Evolutionary conservation across 2,797 vertebrate species (phyloP).

Genomic region (Tenualosa thibaudeaui): DNA sequence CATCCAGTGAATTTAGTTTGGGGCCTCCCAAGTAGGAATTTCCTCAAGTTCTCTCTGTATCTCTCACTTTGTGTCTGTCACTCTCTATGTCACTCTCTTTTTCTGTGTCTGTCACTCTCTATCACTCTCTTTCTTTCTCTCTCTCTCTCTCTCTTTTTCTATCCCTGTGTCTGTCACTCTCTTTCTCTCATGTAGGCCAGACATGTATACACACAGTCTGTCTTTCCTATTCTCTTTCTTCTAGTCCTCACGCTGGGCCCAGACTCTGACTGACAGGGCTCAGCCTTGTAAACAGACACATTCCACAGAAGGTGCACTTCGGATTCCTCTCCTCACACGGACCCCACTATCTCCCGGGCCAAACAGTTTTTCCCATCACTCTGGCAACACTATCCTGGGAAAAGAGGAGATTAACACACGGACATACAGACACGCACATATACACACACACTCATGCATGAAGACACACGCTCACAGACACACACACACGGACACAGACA

Average conservation of each 20-base stretch:
- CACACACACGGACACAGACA: background rate
- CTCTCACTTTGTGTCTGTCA: background rate
- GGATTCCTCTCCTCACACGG: conserved; percentile 10
- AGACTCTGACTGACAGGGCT: conserved; percentile 27
- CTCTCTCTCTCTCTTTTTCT: background rate
- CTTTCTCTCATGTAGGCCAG: background rate
- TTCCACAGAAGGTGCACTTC: conserved; percentile 19
- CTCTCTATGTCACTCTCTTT: background rate
- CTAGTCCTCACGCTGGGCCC: background rate
- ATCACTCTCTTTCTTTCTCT: background rate
- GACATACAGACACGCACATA: conserved; percentile 27
- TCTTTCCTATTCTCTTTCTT: background rate
- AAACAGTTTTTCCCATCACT: conserved; percentile 56
- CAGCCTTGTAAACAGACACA: conserved; percentile 39
- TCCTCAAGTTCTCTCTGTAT: background rate
- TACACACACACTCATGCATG: background rate
- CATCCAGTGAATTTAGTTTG: background rate
- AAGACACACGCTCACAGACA: background rate
- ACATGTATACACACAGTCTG: background rate
- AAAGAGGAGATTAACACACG: conserved; percentile 55
- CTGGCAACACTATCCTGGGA: conserved; percentile 64
- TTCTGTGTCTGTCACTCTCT: background rate
- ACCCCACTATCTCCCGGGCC: background rate
- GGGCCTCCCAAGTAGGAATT: background rate
- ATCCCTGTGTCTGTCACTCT: background rate